Conservation (phyloP, 2,797 vertebrate genomes). For the Lycodopsis pacificus region DNA sequence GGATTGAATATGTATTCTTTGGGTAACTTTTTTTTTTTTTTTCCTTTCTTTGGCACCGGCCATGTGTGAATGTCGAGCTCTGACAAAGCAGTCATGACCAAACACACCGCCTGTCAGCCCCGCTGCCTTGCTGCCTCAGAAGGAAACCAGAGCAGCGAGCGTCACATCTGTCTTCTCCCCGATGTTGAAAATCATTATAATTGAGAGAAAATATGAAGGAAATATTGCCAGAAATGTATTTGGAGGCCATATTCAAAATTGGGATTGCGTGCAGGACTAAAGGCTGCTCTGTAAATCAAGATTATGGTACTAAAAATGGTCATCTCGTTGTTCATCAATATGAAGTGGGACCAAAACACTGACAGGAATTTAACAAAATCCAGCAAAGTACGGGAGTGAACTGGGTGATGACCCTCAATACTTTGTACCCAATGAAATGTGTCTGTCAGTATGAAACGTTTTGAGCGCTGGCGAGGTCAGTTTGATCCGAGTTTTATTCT, state of each 20-base stretch:
- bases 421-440: neutral
- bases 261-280: constrained; percentile 14
- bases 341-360: constrained; percentile 22
- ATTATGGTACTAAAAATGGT: neutral
- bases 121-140: constrained; percentile 34
- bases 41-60: constrained; percentile 20
- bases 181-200: constrained; percentile 60
- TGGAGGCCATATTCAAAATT: constrained; percentile 27
- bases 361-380: constrained; percentile 13
- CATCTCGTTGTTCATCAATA: constrained; percentile 2
- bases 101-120: constrained; percentile 44
- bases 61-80: constrained; percentile 51
- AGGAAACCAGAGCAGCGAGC: constrained; percentile 51
- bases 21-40: constrained; percentile 28
- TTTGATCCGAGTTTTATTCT: neutral
- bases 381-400: neutral
- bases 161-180: constrained; percentile 51
- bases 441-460: neutral
- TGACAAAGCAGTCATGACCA: constrained; percentile 53
- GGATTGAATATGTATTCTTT: constrained; percentile 26
- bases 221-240: constrained; percentile 45
- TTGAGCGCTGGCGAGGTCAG: neutral
- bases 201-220: constrained; percentile 49
- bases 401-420: neutral
- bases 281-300: constrained; percentile 37